phyloP scores from a whole-genome alignment of 2,888 invertebrate species.

The Smittia aterrima region DNA sequence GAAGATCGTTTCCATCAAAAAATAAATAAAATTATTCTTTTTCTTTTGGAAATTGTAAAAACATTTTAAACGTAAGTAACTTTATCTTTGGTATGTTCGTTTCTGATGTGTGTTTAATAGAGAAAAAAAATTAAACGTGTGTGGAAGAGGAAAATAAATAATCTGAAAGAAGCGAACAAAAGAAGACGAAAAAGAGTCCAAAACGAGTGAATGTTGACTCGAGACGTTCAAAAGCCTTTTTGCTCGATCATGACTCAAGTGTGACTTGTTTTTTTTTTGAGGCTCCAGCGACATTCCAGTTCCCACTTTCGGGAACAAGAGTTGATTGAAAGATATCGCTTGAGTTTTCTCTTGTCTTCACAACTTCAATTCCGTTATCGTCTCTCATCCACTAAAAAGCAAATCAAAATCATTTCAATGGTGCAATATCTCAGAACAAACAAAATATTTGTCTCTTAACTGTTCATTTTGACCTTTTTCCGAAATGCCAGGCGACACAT shows the following conservation, averaged over 20 bases:
- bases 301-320: too few species aligned
- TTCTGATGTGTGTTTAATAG: neutral
- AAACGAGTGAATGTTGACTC: neutral
- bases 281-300: neutral
- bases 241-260: neutral
- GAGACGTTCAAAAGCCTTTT: neutral
- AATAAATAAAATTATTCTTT: neutral
- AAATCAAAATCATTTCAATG: too few species aligned
- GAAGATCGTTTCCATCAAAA: neutral
- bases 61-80: neutral
- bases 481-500: neutral
- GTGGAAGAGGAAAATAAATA: neutral
- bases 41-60: neutral
- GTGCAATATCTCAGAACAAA: too few species aligned
- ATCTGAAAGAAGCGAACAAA: constrained; percentile 18
- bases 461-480: neutral
- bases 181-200: constrained; percentile 11
- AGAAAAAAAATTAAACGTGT: constrained; percentile 4
- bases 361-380: neutral
- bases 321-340: too few species aligned
- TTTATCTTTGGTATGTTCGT: constrained; percentile 1
- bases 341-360: neutral
- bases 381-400: too few species aligned
- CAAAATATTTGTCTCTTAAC: too few species aligned
- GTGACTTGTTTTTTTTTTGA: neutral